Evolutionary conservation across 2,797 vertebrate species (phyloP), one percentile per base, ranked within the genome.

Genomic region (Peromyscus melanophrys): DNA sequence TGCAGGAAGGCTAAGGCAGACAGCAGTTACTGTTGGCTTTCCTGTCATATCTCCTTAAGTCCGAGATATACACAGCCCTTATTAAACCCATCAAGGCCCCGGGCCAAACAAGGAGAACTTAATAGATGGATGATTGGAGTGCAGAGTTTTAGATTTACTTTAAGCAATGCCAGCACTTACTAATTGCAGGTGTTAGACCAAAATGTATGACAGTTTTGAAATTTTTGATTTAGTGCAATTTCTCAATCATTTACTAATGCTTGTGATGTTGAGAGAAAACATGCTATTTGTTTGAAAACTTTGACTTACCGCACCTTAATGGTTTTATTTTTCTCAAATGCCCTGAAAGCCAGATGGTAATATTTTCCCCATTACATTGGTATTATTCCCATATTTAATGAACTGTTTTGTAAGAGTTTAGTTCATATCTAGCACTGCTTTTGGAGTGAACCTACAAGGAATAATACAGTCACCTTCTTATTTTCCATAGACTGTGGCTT

Each of bases 41-140:
- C 97, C 97, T 98, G 98, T 96, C 98, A 98, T 34, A 80, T 96
- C 73, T 80, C 94, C 76, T 98, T 9, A 97, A 17, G 69, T 90
- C 95, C 61, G 78, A 93, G 69, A 10, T 46, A 88, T 4, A 1
- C 88, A 37, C 5, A 0, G 4, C 61, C 96, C 95, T 96, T 94
- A 59, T 95, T 96, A 95, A 93, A 52, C 63, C 59, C 55, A 87
- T 0, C 14, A n/a, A 76, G 8, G 65, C 31, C 84, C 31, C 14
- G 11, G 0, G 0, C 17, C 49, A 73, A 34, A 89, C 52, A 94
- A 4, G 6, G 23, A 59, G 67, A 82, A 0, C 0, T 0, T n/a
- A 40, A n/a, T 17, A 31, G 0, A 0, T 1, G 0, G 37, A 43
- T 0, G 4, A 78, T 23, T 61, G 46, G 40, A 6, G 34, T 43